Percentiles rank a stretch among this genome's conserved stretches.
phyloP scores from a whole-genome alignment of 2,888 invertebrate species.

The Apodemia zela region DNA sequence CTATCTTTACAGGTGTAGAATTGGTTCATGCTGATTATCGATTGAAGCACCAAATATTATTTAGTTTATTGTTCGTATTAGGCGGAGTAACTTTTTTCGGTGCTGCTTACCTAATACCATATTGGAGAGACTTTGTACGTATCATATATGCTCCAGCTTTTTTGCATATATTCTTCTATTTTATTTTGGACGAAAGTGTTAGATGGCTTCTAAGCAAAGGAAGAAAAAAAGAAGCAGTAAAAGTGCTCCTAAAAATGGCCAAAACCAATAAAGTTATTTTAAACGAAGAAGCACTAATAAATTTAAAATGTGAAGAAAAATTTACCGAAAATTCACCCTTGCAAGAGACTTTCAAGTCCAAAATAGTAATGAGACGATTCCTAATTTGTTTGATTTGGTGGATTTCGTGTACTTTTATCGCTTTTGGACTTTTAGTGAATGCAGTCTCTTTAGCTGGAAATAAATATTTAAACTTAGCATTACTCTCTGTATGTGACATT shows the following conservation, averaged over 20 bases:
- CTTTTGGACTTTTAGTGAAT: slow-evolving; percentile 84
- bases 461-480: slow-evolving; percentile 86
- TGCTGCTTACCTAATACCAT: slow-evolving; percentile 73
- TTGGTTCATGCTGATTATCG: slow-evolving; percentile 43
- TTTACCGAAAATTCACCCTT: slow-evolving; percentile 33
- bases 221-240: slow-evolving; percentile 81
- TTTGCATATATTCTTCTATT: not conserved
- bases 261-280: slow-evolving; percentile 48
- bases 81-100: slow-evolving; percentile 83
- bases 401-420: slow-evolving; percentile 60
- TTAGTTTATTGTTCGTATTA: slow-evolving; percentile 78
- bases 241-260: slow-evolving; percentile 80
- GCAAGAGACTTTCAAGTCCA: slow-evolving; percentile 42
- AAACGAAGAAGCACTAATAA: slow-evolving; percentile 40
- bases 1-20: slow-evolving; percentile 44
- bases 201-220: slow-evolving; percentile 87
- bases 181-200: slow-evolving; percentile 57
- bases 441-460: slow-evolving; percentile 85
- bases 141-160: not conserved
- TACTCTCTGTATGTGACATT: slow-evolving; percentile 77
- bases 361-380: slow-evolving; percentile 43
- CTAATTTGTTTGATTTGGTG: slow-evolving; percentile 50
- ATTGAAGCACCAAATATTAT: slow-evolving; percentile 41
- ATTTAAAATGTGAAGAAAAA: slow-evolving; percentile 41
- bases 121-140: not conserved